Evolutionary conservation across 2,113 vertebrate species (phyloP).

Genomic region (Istiophorus platypterus): DNA sequence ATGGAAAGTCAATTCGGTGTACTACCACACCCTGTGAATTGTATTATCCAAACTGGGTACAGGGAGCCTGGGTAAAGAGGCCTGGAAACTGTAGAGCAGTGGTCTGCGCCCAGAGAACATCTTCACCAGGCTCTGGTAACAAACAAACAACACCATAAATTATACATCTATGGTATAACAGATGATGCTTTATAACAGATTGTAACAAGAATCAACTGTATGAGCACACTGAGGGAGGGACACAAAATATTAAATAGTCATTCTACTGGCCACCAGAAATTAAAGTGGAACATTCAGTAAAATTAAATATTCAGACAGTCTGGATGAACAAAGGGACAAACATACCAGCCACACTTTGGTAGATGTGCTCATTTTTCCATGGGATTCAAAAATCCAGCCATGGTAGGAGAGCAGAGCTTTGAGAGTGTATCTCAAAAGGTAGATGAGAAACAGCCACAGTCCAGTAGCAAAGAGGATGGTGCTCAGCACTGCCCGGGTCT

Average conservation of each 20-base stretch:
- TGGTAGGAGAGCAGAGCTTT: slow-evolving; percentile 94
- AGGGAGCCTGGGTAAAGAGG: slow-evolving; percentile 91
- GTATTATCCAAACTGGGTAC: slow-evolving; percentile 91
- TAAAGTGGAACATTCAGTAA: not conserved
- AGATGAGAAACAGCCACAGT: slow-evolving; percentile 89
- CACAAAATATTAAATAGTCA: not conserved
- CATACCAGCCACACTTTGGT: slow-evolving; percentile 92
- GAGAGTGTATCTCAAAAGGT: slow-evolving; percentile 89
- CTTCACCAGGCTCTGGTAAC: slow-evolving; percentile 85
- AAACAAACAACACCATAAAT: slow-evolving; percentile 32
- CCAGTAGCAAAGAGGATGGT: slow-evolving; percentile 90
- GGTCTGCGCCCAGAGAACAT: slow-evolving; percentile 89
- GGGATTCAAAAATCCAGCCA: slow-evolving; percentile 96
- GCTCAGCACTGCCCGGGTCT: slow-evolving; percentile 84
- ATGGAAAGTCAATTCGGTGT: not conserved
- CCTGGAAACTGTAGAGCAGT: slow-evolving; percentile 96
- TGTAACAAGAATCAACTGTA: not conserved
- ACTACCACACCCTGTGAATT: slow-evolving; percentile 85
- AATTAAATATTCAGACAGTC: slow-evolving; percentile 3
- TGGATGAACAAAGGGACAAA: slow-evolving; percentile 1
- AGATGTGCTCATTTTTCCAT: slow-evolving; percentile 86
- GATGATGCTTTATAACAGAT: not conserved
- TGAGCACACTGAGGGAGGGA: not conserved
- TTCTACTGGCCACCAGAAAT: no score
- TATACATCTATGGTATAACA: not conserved